Evolutionary conservation across 2,888 invertebrate species (phyloP).

Genomic region (Strigamia crassipes): DNA sequence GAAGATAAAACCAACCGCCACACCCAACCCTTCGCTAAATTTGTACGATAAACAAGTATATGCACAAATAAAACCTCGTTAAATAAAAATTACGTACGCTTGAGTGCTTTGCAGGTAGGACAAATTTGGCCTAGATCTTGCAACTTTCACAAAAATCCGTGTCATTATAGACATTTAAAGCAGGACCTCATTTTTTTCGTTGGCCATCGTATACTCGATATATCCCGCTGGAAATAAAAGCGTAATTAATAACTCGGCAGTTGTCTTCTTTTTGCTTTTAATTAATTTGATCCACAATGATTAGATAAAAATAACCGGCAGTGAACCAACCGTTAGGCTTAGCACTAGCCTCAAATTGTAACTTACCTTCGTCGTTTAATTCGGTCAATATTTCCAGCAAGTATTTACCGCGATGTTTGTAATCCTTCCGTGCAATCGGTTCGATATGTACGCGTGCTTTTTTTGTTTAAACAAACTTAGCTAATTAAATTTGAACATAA

Average conservation of each 20-base stretch:
- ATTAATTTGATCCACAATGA: background rate
- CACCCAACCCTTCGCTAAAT: constrained; percentile 1
- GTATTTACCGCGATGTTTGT: background rate
- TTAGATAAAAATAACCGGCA: constrained; percentile 10
- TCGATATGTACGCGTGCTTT: background rate
- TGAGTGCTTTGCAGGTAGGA: constrained; percentile 18
- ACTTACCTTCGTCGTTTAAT: background rate
- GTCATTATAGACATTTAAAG: constrained; percentile 14
- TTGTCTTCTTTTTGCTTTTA: background rate
- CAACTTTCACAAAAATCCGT: constrained; percentile 23
- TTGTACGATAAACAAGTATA: background rate
- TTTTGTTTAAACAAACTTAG: background rate
- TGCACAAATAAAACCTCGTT: background rate
- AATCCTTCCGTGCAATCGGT: background rate
- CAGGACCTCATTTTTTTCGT: constrained; percentile 8
- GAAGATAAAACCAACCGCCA: background rate
- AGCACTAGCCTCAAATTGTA: background rate
- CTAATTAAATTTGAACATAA: background rate
- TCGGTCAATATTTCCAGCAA: background rate
- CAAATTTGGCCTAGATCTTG: constrained; percentile 30
- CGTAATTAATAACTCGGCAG: background rate
- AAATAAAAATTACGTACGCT: constrained; percentile 8
- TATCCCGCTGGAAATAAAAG: background rate
- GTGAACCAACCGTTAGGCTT: constrained; percentile 14
- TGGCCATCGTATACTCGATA: background rate